Conservation (phyloP, 2,888 invertebrate genomes). For the Scaptomyza reducta region DNA sequence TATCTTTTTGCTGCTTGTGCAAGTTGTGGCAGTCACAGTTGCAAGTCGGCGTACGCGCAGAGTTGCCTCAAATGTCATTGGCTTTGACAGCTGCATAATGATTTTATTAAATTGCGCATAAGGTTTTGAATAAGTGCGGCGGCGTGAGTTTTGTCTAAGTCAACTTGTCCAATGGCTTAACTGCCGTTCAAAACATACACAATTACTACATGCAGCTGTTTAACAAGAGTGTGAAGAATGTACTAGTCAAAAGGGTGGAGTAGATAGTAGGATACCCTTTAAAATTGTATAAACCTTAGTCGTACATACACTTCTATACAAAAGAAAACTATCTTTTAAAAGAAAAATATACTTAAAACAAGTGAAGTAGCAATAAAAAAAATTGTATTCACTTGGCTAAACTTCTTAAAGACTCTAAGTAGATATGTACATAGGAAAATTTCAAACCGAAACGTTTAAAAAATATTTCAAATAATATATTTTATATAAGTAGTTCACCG, state of each 20-base stretch:
- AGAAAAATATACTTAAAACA: too few relatives aligned
- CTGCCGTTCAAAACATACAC: conserved; percentile 33
- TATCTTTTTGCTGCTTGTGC: conserved; percentile 41
- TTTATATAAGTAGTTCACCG: too few relatives aligned
- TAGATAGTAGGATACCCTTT: conserved; percentile 17
- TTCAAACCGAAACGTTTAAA: too few relatives aligned
- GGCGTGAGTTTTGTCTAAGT: conserved; percentile 62
- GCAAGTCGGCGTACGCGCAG: conserved; percentile 32
- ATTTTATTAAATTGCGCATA: conserved; percentile 73
- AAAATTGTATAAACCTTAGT: not conserved
- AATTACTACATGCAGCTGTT: not conserved
- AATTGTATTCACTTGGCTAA: too few relatives aligned
- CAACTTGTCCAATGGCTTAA: conserved; percentile 62
- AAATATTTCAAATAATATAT: too few relatives aligned
- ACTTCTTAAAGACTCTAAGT: too few relatives aligned
- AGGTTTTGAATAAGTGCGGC: conserved; percentile 63
- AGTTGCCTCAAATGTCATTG: conserved; percentile 66
- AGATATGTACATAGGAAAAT: too few relatives aligned
- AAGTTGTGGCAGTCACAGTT: conserved; percentile 33
- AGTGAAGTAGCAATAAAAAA: too few relatives aligned
- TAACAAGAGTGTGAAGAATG: conserved; percentile 26
- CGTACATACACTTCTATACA: too few relatives aligned
- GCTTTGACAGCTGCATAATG: conserved; percentile 72
- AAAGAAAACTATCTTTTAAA: too few relatives aligned
- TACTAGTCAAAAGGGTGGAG: not conserved